Base-by-base conservation (phyloP, 2,113 vertebrate genomes). In the Romanogobio albipinnatus region DNA sequence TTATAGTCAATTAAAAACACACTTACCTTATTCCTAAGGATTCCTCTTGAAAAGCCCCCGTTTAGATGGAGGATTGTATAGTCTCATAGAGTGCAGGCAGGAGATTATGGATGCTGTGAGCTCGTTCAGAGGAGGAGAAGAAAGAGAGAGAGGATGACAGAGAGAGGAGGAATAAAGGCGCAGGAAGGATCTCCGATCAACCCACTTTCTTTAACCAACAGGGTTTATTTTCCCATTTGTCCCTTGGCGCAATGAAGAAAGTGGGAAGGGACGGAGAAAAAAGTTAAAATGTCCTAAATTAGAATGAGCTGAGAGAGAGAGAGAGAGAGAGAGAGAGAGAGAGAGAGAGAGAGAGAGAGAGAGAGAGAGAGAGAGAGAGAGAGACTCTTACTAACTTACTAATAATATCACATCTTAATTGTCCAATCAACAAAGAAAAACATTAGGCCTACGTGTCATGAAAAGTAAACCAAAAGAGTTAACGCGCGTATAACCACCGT, bases 131-230 rank as follows among this genome's bases (percentile, higher is more conserved):
- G 45, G 62, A 58, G 51, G 36, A 56, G 76, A 58, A 73, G 19
- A 80, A 58, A 73, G 66, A 73, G 84, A 61, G 84, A 29, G 66
- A 43, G 47, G 43, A 8, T 19, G 56, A 62, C 58, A 88, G 83
- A 83, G 76, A 74, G 76, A 70, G 64, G 56, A 77, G 47, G 74
- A 70, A 77, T 77, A 59, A 81, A 80, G 51, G 64, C 0, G 59
- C 51, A 59, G 43, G 29, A 61, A 51, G 45, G 66, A 58, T 77
- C 24, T 64, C 51, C 58, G 84, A 86, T 81, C 86, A 82, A 77
- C 90, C 84, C 76, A 83, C 89, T 87, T 74, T 86, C 68, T 64
- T 43, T 74, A 81, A 81, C 74, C 79, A 47, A 76, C 74, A 81
- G 59, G 59, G 70, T 24, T 58, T 59, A 80, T 56, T 86, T 84